Base-by-base conservation (phyloP, 2,888 invertebrate species). In the Leucophenga montana region DNA sequence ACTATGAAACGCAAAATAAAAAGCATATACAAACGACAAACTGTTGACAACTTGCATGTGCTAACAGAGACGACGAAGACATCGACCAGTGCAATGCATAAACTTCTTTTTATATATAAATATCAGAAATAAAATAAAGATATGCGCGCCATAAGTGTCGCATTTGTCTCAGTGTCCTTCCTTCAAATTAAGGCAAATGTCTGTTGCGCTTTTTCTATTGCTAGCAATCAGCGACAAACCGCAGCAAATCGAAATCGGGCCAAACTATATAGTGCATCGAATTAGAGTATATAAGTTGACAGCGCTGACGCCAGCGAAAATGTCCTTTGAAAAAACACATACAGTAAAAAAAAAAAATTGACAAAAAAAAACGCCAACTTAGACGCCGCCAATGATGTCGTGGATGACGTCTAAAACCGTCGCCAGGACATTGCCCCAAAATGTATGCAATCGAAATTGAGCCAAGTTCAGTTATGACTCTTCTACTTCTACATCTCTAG, bases 391-490 rank as follows among this genome's bases (percentile, higher is more conserved):
- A 27, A 31, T 44, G 16, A 22, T 22, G 31, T 48, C 65, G 46
- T n/a, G n/a, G n/a, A 70, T n/a, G 27, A 33, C 33, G 20, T 20
- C 44, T 44, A 66, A 71, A 27, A 31, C 33, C 48, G 57, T 46
- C 27, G 59, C 71, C 77, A 84, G 83, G 83, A 78, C 83, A 79
- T 85, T 83, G 83, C 82, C 77, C 82, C 77, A 79, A 82, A 84
- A 84, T 78, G 78, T 76, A 83, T 79, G 82, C 84, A 82, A 77
- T 76, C 46, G 71, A 73, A 78, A 76, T 75, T 67, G 70, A 75
- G 75, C 76, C 73, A 78, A 82, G 76, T 80, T 81, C 74, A 78
- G 74, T 77, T 72, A 77, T 73, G 70, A 66, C 59, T 56, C 22
- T 14, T 33, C 54, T 50, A 31, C 62, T 16, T 1, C 11, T 39